phyloP scores from a whole-genome alignment of 2,113 vertebrate species.

The Pluvialis apricaria region DNA sequence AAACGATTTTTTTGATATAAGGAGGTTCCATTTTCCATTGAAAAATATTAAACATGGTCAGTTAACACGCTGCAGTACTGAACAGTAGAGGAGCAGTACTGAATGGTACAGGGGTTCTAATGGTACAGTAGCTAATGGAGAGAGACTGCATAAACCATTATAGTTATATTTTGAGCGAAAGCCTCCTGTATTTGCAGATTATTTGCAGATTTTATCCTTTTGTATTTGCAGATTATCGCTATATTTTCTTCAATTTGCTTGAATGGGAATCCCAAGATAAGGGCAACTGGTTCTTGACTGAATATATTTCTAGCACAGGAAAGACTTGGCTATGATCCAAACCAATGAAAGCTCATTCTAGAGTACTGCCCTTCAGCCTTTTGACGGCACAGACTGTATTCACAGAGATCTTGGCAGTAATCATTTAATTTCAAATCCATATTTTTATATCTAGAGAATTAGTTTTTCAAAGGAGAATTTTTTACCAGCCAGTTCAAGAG shows the following conservation, averaged over 20 bases:
- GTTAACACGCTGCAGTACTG: neutral
- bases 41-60: neutral
- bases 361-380: neutral
- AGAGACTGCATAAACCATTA: neutral
- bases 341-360: neutral
- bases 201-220: neutral
- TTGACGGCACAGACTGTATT: neutral
- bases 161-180: neutral
- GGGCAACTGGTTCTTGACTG: neutral
- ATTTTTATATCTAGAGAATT: neutral
- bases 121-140: neutral
- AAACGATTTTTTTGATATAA: neutral
- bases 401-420: neutral
- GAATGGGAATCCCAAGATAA: neutral
- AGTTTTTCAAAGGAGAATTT: neutral
- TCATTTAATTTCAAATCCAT: neutral
- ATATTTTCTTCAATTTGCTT: neutral
- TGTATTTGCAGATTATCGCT: neutral
- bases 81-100: neutral
- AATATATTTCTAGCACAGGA: neutral
- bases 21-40: neutral
- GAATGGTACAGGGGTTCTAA: neutral
- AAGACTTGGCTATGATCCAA: neutral
- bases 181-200: neutral
- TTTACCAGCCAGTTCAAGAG: neutral